Evolutionary conservation across 2,888 invertebrate genomes (phyloP), one percentile per base, ranked within the genome.

Genomic region (Agapostemon virescens): DNA sequence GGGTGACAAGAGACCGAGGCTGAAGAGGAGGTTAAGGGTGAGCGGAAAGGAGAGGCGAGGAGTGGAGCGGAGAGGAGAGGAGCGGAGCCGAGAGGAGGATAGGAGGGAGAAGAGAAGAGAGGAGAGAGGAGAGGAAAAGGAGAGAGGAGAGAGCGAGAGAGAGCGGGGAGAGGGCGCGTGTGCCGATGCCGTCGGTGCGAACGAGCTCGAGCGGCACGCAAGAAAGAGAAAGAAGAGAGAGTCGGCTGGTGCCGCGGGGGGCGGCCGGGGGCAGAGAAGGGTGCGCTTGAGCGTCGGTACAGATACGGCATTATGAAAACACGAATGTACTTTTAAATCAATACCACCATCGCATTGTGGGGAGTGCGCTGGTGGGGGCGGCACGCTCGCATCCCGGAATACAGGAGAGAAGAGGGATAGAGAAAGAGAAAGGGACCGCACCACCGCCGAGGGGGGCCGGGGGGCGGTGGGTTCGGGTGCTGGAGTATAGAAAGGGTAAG

Each of bases 291-390:
- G 90, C 91, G 90, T 91, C 91, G 90, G 92, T 92, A 91, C 91
- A 92, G 92, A 92, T 92, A 92, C 92, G 91, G 92, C 92, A 92
- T 92, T 92, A 92, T 92, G 92, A 92, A 92, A 92, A 92, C 92
- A 92, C 92, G 92, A 92, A 92, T 92, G 92, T 92, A 92, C 92
- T 92, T 92, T 92, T 92, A 92, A 92, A 92, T 92, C 92, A 92
- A 92, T 92, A 92, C 92, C 93, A 92, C 92, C 93, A 93, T 93
- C 92, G 92, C 91, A 93, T 93, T 93, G 93, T 92, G 90, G 91
- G 92, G 90, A 90, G 89, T 83, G 86, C 85, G 86, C 87, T 79
- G 85, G 85, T 84, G 89, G 89, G 88, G 88, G 85, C 85, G 87
- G 87, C 84, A 85, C 86, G 85, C 81, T 85, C 85, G 85, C 82